These are phyloP conservation scores for Pituophis catenifer DNA, from an alignment of 2,113 vertebrate genomes.

Conservation along the genomic window DNA sequence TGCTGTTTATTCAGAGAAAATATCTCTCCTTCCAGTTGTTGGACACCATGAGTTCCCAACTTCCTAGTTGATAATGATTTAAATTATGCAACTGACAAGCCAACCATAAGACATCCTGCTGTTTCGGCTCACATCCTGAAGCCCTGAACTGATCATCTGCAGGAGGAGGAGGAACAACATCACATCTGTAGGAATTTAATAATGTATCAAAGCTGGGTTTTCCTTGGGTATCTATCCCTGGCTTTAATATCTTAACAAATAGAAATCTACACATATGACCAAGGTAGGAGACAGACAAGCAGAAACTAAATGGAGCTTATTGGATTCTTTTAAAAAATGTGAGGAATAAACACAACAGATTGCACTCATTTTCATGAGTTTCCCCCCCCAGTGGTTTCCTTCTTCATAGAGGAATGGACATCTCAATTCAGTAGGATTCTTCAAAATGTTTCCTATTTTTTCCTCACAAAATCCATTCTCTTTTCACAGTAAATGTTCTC, in stretches of 20 bases:
- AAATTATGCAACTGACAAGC: neutral
- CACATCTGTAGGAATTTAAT: neutral
- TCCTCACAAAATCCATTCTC: neutral
- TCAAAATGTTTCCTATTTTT: neutral
- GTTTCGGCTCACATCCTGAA: neutral
- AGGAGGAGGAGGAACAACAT: neutral
- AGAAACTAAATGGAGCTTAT: neutral
- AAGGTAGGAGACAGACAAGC: neutral
- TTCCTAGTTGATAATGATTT: conserved; percentile 29
- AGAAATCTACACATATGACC: neutral
- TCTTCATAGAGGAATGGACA: neutral
- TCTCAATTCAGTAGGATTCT: neutral
- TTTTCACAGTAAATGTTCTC: neutral
- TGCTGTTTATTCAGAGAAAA: conserved; percentile 28
- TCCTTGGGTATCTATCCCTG: neutral
- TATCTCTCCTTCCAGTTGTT: neutral
- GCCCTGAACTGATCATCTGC: neutral
- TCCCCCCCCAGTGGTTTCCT: neutral
- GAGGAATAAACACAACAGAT: neutral
- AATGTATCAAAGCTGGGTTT: neutral
- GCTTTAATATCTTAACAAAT: neutral
- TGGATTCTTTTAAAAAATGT: neutral
- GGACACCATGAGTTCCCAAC: conserved; percentile 51
- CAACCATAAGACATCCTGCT: neutral
- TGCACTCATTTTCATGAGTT: neutral